These are phyloP conservation scores for Aricia artaxerxes DNA, from an alignment of 2,888 invertebrate species.

Conservation along the genomic window DNA sequence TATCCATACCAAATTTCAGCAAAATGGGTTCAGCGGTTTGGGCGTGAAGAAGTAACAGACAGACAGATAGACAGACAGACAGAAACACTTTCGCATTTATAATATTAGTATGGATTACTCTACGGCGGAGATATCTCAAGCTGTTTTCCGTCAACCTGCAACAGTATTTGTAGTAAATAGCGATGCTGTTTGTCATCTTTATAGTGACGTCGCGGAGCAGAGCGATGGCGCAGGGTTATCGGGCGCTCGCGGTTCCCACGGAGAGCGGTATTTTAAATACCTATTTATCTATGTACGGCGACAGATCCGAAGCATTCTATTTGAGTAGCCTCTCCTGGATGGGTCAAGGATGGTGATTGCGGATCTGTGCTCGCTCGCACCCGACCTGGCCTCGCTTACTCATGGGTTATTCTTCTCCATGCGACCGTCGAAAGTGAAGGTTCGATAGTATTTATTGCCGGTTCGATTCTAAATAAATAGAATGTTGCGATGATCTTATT, in stretches of 20 bases:
- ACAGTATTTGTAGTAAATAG: neutral
- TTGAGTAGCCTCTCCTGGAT: conserved; percentile 78
- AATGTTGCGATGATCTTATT: neutral
- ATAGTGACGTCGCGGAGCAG: conserved; percentile 47
- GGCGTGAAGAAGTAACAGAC: too few relatives aligned
- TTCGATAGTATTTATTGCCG: conserved; percentile 20
- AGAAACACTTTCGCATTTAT: too few relatives aligned
- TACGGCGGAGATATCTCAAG: neutral
- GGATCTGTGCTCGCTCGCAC: conserved; percentile 63
- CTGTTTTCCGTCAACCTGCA: neutral
- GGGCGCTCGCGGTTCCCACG: conserved; percentile 75
- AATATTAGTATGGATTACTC: neutral
- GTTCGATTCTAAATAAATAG: neutral
- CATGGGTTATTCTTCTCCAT: conserved; percentile 57
- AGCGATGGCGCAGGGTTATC: conserved; percentile 54
- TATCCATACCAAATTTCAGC: too few relatives aligned
- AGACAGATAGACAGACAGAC: too few relatives aligned
- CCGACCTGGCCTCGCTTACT: conserved; percentile 72
- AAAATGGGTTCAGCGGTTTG: too few relatives aligned
- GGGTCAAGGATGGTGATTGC: conserved; percentile 80
- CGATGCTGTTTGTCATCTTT: conserved; percentile 12
- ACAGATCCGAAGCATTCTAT: conserved; percentile 74
- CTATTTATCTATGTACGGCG: conserved; percentile 74
- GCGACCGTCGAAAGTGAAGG: conserved; percentile 29
- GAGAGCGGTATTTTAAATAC: conserved; percentile 77